Conservation (phyloP, 2,888 invertebrate genomes). For the Timema cristinae region DNA sequence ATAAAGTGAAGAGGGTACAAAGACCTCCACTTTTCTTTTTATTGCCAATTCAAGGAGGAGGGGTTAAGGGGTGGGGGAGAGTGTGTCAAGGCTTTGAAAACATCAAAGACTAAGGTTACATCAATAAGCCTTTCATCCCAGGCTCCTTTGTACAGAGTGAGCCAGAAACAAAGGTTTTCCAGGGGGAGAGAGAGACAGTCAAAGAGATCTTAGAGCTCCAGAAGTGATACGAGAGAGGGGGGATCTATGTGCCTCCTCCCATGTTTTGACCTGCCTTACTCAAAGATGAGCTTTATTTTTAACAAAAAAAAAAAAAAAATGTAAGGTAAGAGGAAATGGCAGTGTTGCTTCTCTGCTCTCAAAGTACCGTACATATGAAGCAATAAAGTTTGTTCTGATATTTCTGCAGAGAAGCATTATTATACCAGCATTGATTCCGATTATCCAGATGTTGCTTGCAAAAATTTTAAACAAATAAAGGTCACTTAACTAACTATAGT, state of each 20-base stretch:
- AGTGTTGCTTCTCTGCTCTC: conserved; percentile 18
- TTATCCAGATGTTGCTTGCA: too few species aligned
- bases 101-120: conserved; percentile 32
- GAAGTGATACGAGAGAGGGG: conserved; percentile 17
- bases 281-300: conserved; percentile 23
- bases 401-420: too few species aligned
- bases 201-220: conserved; percentile 26
- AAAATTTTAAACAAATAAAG: too few species aligned
- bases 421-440: too few species aligned
- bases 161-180: conserved; percentile 30
- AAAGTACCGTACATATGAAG: conserved; percentile 16
- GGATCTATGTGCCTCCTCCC: conserved; percentile 24
- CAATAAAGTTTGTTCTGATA: conserved; percentile 22
- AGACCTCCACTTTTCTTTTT: conserved; percentile 30
- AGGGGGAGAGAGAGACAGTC: conserved; percentile 26
- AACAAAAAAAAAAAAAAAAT: conserved; percentile 16
- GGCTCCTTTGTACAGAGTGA: conserved; percentile 30
- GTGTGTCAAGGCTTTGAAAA: conserved; percentile 32
- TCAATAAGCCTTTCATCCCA: conserved; percentile 32
- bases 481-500: too few species aligned
- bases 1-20: conserved; percentile 23
- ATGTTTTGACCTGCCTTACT: conserved; percentile 25
- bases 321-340: conserved; percentile 17
- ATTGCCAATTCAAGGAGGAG: conserved; percentile 31
- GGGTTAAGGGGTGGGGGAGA: conserved; percentile 24